phyloP scores from a whole-genome alignment of 37 sponge, comb jelly and placozoan genomes.

The Cliona cf. orientalis region DNA sequence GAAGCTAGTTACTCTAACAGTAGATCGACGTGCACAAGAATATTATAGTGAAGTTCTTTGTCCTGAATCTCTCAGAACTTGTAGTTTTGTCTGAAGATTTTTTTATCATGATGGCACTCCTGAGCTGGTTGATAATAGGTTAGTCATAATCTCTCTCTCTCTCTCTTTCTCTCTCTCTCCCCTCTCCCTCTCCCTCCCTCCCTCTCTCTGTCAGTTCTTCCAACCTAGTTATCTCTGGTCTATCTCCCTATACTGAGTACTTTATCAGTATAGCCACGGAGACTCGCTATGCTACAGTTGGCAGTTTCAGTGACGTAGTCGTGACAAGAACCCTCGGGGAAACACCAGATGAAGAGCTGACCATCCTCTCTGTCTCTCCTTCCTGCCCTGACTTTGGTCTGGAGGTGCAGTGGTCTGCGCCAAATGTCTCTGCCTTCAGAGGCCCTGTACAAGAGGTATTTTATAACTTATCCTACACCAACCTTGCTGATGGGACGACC shows the following conservation, averaged over 20 bases:
- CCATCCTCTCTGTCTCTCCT: no score
- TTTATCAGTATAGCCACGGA: neutral
- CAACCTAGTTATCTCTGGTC: neutral
- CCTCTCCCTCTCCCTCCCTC: slow-evolving; percentile 13
- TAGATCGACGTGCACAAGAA: no score
- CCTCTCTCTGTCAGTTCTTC: neutral
- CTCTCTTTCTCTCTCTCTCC: slow-evolving; percentile 9
- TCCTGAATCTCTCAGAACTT: no score
- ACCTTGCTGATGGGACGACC: no score
- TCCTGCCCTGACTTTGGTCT: no score
- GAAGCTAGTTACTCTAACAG: no score
- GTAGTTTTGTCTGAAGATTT: no score
- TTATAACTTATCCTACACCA: no score
- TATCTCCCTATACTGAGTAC: neutral
- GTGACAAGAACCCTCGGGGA: neutral
- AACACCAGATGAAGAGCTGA: neutral
- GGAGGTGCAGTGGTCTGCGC: no score
- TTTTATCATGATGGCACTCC: neutral
- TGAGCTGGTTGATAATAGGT: neutral
- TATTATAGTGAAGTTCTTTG: no score
- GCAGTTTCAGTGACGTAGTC: neutral
- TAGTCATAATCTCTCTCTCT: neutral
- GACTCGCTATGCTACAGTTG: neutral
- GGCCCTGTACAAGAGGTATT: no score
- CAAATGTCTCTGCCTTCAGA: no score